Conservation (phyloP, 2,113 vertebrate species). For the Saimiri boliviensis region DNA sequence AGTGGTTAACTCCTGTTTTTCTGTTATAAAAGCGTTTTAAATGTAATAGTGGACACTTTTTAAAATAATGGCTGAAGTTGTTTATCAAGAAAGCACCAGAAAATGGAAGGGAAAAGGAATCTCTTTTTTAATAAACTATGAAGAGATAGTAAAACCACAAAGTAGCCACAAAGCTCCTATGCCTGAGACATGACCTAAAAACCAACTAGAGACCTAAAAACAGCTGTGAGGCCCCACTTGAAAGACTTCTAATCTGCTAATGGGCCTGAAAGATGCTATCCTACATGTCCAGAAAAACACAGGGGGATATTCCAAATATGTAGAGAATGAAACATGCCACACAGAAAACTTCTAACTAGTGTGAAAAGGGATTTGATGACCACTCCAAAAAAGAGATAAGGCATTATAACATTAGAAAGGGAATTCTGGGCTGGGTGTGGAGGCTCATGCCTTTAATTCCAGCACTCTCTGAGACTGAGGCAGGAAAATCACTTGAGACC, state of each 20-base stretch:
- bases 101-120: not conserved
- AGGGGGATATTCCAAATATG: not conserved
- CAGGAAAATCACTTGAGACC: too few species aligned
- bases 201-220: not conserved
- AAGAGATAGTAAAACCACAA: constrained; percentile 57
- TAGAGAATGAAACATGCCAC: not conserved
- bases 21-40: not conserved
- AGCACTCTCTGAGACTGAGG: too few species aligned
- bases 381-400: not conserved
- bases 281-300: not conserved
- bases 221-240: not conserved
- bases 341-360: not conserved
- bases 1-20: not conserved
- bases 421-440: not conserved
- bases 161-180: not conserved
- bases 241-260: not conserved
- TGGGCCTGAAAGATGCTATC: not conserved
- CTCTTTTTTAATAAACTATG: constrained; percentile 11
- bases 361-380: not conserved
- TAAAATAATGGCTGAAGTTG: not conserved
- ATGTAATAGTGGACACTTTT: not conserved
- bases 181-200: constrained; percentile 16
- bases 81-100: constrained; percentile 28
- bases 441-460: too few species aligned
- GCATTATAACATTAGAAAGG: not conserved